Evolutionary conservation across 2,888 invertebrate species (phyloP).

Genomic region (Cynaeus angustus): DNA sequence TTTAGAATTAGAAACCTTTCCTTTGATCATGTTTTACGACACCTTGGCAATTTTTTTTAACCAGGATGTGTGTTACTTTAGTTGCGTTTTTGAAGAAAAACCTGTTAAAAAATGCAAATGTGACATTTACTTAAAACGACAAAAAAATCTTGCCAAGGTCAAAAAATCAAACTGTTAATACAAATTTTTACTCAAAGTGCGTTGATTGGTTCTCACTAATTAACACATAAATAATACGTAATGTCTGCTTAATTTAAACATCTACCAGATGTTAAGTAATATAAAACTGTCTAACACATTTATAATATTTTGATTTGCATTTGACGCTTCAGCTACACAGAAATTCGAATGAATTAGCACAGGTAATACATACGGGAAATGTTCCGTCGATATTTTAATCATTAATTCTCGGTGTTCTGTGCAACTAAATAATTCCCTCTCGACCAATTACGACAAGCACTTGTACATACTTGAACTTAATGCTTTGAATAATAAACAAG

Average conservation of each 20-base stretch:
- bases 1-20: no score
- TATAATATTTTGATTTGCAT: background rate
- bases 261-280: background rate
- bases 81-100: no score
- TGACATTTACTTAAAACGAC: background rate
- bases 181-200: background rate
- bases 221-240: slow-evolving; percentile 1
- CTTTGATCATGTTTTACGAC: no score
- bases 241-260: background rate
- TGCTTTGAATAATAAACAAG: slow-evolving; percentile 46
- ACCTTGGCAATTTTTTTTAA: no score
- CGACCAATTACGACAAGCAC: slow-evolving; percentile 27
- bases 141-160: background rate
- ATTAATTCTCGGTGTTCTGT: background rate
- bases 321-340: background rate
- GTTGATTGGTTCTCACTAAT: slow-evolving; percentile 5
- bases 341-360: background rate
- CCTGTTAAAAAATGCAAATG: background rate
- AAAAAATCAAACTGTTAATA: background rate
- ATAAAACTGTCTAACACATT: background rate
- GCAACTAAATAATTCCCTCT: slow-evolving; percentile 27
- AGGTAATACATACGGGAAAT: background rate
- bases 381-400: background rate
- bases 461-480: slow-evolving; percentile 32
- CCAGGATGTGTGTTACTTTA: no score